A percentile compares a stretch with the other conserved stretches of the same genome.
Conservation (phyloP, 2,797 vertebrate species). For the Rhyacichthys aspro region DNA sequence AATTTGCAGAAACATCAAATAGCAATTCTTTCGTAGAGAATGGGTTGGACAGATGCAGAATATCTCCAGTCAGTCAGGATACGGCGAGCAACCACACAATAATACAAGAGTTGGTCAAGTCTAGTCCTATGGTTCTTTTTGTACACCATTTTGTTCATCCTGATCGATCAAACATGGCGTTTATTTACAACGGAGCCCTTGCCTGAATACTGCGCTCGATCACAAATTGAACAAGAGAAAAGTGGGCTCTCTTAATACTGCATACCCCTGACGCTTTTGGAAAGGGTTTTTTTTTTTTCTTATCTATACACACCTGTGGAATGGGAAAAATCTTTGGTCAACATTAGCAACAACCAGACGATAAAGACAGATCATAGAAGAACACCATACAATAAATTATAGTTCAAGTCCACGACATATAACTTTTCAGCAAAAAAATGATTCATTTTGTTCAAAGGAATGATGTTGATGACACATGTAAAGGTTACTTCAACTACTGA, state of each 20-base stretch:
- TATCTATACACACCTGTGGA: conserved; percentile 47
- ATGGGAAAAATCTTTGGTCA: conserved; percentile 73
- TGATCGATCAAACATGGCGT: conserved; percentile 32
- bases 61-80: conserved; percentile 42
- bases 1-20: conserved; percentile 5
- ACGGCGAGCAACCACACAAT: conserved; percentile 34
- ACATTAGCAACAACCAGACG: conserved; percentile 67
- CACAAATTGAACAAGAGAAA: conserved; percentile 35
- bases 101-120: conserved; percentile 37
- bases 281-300: conserved; percentile 35
- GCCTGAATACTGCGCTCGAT: conserved; percentile 53
- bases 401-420: conserved; percentile 68
- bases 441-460: conserved; percentile 42
- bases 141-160: conserved; percentile 24
- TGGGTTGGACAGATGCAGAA: conserved; percentile 24
- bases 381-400: conserved; percentile 76
- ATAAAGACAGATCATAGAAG: conserved; percentile 51
- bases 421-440: conserved; percentile 57
- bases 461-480: conserved; percentile 36
- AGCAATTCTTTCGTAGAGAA: background rate
- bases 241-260: conserved; percentile 62
- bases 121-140: conserved; percentile 30
- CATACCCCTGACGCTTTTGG: conserved; percentile 42
- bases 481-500: conserved; percentile 56
- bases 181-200: conserved; percentile 42